A percentile compares a stretch with the other conserved stretches of the same genome.
These are phyloP conservation scores for Entelurus aequoreus DNA, from an alignment of 2,113 vertebrate species.

Conservation along the genomic window DNA sequence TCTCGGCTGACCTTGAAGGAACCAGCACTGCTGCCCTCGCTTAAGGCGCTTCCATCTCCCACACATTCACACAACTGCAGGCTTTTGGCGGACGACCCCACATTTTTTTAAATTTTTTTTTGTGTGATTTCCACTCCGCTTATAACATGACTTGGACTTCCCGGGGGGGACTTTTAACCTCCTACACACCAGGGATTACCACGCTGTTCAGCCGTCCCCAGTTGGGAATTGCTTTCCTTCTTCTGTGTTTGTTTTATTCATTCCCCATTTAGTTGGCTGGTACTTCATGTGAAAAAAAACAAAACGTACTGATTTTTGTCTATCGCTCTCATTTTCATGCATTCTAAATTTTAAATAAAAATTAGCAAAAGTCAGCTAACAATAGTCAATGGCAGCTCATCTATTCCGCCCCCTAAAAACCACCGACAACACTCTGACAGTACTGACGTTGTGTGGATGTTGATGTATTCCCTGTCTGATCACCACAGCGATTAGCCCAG, in stretches of 20 bases:
- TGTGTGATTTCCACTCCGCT: constrained; percentile 1
- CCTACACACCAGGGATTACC: constrained; percentile 14
- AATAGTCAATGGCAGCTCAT: no score
- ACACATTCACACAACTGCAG: constrained; percentile 21
- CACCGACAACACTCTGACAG: no score
- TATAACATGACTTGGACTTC: constrained; percentile 8
- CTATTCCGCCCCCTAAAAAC: no score
- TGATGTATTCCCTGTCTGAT: no score
- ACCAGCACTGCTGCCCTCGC: constrained; percentile 11
- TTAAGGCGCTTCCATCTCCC: constrained; percentile 26
- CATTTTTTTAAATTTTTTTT: no score
- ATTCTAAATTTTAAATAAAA: no score
- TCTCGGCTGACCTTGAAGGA: constrained; percentile 32
- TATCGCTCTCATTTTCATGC: no score
- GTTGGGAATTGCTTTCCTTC: background rate
- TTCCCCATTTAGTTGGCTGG: constrained; percentile 2
- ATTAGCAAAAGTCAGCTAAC: no score
- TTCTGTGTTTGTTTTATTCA: no score
- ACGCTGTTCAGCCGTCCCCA: background rate
- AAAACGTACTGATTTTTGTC: no score
- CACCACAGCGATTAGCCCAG: no score
- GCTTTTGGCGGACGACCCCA: constrained; percentile 11
- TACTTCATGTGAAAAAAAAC: constrained; percentile 2
- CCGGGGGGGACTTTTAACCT: background rate
- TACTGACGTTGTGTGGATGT: no score